Base-by-base conservation (phyloP, 2,888 invertebrate genomes). In the Lucinisca nassula region DNA sequence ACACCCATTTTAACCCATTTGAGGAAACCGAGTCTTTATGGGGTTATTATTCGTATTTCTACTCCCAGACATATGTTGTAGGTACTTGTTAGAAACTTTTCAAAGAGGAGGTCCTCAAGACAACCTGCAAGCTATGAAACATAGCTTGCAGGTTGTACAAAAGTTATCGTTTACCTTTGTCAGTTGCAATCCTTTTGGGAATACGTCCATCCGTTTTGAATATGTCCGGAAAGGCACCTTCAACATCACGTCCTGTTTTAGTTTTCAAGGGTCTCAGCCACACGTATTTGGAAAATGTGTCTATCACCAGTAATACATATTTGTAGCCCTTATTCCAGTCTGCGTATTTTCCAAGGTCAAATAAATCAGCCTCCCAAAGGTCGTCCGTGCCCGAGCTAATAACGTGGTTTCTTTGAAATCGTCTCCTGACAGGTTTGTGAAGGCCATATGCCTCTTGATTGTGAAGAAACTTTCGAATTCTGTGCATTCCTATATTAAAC, bases 281-380 rank as follows among this genome's bases (percentile, higher is more conserved):
- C 21, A 88, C 30, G 30, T 82, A 84, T 67, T 89, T 88, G 12
- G 82, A 82, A 49, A 90, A 87, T 2, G 84, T 77, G 76, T 89
- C 84, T n/a, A 89, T 82, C 0, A 85, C 82, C 14, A 87, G 72
- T 10, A 86, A 38, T 27, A 86, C 55, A 38, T 74, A 86, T 70
- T 38, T 49, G 17, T 70, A 67, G 6, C 61, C 86, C 14, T 86
- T 32, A 49, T 84, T 82, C 30, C 74, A 70, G 21, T 87, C 72
- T 14, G 35, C 24, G 67, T 70, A 88, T 67, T 90, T 87, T 0
- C 38, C 67, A 82, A 90, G 82, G 58, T 88, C 90, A 74, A 88
- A 87, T 1, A 86, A 67, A 45, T 90, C 88, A 10, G 82, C 84
- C 74, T 61, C 76, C 84, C 85, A 90, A 37, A 88, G 82, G 30